phyloP scores from a whole-genome alignment of 64 coral and sea anemone species.

The Pocillopora damicornis region DNA sequence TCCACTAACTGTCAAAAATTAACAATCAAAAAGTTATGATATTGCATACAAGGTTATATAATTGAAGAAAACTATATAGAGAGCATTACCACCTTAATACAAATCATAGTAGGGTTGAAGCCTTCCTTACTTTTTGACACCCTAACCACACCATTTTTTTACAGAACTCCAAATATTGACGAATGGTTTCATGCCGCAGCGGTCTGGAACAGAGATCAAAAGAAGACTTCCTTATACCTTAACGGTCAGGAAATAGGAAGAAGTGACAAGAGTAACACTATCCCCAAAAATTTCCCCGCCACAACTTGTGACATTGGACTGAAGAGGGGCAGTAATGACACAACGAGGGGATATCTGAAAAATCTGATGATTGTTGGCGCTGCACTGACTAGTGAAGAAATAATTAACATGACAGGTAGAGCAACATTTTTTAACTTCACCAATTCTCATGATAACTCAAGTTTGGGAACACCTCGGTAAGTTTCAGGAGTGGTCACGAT shows the following conservation, averaged over 20 bases:
- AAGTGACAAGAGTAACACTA: not conserved
- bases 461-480: too few relatives aligned
- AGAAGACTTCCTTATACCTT: not conserved
- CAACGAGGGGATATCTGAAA: not conserved
- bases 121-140: too few relatives aligned
- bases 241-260: not conserved
- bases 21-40: too few relatives aligned
- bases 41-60: too few relatives aligned
- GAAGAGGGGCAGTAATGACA: not conserved
- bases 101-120: too few relatives aligned
- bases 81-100: too few relatives aligned
- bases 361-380: not conserved
- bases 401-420: not conserved
- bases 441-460: too few relatives aligned
- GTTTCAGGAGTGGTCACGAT: too few relatives aligned
- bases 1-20: too few relatives aligned
- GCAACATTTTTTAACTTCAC: not conserved
- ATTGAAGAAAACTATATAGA: too few relatives aligned
- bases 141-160: not conserved
- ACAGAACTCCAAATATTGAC: not conserved
- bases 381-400: not conserved
- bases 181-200: slow-evolving; percentile 6
- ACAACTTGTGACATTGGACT: not conserved
- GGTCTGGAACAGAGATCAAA: not conserved
- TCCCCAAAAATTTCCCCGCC: not conserved